Percentiles rank a stretch among this genome's conserved stretches.
These are phyloP conservation scores for Sebastes dallii DNA, from an alignment of 2,797 vertebrate species.

Conservation along the genomic window DNA sequence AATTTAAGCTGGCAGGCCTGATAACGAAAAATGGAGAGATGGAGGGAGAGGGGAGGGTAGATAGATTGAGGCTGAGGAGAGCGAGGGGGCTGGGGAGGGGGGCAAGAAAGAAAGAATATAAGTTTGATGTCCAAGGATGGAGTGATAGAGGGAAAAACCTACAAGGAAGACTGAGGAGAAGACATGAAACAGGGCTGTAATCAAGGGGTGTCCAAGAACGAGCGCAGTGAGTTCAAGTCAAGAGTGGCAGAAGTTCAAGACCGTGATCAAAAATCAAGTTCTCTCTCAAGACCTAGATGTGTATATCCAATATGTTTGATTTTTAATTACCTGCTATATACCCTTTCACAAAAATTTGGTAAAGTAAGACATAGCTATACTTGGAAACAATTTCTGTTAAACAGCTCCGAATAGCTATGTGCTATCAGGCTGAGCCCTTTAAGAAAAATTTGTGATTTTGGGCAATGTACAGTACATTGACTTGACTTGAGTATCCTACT, in stretches of 20 bases:
- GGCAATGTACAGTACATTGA: neutral
- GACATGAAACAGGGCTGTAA: neutral
- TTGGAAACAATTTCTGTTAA: neutral
- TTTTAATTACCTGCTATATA: neutral
- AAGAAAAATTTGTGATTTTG: neutral
- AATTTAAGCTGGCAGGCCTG: conserved; percentile 82
- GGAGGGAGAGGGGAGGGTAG: conserved; percentile 49
- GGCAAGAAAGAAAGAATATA: conserved; percentile 41
- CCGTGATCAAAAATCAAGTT: neutral
- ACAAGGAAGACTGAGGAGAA: neutral
- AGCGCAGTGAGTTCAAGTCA: neutral
- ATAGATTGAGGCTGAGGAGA: conserved; percentile 34
- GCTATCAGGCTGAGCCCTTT: neutral
- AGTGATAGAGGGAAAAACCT: neutral
- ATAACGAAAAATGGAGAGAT: conserved; percentile 73
- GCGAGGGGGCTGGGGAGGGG: neutral
- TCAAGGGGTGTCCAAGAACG: neutral
- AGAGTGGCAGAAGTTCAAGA: conserved; percentile 7
- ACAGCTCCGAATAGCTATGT: neutral
- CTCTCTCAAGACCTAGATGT: neutral
- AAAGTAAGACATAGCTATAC: neutral
- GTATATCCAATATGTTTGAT: neutral
- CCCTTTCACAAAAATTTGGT: neutral
- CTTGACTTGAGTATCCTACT: neutral
- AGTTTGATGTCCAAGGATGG: conserved; percentile 47